Evolutionary conservation across 2,888 invertebrate genomes (phyloP).

Genomic region (Acleris sparsana): DNA sequence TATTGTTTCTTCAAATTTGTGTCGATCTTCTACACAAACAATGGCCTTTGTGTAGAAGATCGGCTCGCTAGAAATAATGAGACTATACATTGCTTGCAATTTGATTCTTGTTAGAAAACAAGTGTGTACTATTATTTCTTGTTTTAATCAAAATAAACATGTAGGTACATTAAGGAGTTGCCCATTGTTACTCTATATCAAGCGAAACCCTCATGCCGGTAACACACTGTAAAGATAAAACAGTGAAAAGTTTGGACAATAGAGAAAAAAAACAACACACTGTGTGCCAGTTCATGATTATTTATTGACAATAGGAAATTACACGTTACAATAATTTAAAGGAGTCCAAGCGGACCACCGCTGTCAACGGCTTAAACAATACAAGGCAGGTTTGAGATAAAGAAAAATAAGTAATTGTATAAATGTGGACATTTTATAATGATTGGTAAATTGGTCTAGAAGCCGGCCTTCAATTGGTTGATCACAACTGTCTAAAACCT

Average conservation of each 20-base stretch:
- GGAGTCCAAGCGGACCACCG: background rate
- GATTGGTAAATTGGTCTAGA: background rate
- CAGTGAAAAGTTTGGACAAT: background rate
- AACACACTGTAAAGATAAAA: too few relatives aligned
- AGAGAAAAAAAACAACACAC: conserved; percentile 5
- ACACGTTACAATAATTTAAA: conserved; percentile 15
- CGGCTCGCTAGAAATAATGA: too few relatives aligned
- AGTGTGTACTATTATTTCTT: too few relatives aligned
- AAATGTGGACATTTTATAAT: background rate
- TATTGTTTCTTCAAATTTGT: too few relatives aligned
- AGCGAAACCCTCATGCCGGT: too few relatives aligned
- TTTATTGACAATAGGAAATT: conserved; percentile 27
- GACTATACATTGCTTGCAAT: too few relatives aligned
- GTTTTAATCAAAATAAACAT: too few relatives aligned
- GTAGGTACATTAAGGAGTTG: too few relatives aligned
- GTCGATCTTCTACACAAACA: too few relatives aligned
- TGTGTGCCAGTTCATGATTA: conserved; percentile 14
- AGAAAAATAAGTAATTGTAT: background rate
- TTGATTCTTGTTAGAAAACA: too few relatives aligned
- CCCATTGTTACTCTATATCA: too few relatives aligned
- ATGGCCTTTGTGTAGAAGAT: too few relatives aligned
- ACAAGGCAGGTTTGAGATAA: background rate
- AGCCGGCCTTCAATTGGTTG: background rate
- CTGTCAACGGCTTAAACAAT: conserved; percentile 1
- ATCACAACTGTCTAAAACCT: background rate